Percentiles rank a stretch among this genome's conserved stretches.
phyloP scores from a whole-genome alignment of 2,888 invertebrate genomes.

The Calameuta filiformis region DNA sequence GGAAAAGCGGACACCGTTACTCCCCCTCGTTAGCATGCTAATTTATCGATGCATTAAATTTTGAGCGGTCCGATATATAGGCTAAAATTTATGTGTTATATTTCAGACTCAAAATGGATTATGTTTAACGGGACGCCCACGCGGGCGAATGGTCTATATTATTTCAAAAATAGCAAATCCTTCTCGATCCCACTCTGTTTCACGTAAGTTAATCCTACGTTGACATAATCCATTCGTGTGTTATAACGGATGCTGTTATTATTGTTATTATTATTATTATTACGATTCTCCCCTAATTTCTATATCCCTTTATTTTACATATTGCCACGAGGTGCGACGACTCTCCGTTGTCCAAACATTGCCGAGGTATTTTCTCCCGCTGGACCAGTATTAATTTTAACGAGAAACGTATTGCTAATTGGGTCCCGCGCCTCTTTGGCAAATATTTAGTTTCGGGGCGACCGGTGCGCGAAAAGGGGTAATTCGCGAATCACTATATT shows the following conservation, averaged over 20 bases:
- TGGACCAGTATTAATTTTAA: neutral
- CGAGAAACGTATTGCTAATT: neutral
- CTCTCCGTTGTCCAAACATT: neutral
- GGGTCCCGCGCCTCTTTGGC: neutral
- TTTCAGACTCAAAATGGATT: slow-evolving; percentile 54
- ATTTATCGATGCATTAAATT: slow-evolving; percentile 62
- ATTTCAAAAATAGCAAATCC: neutral
- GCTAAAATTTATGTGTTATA: slow-evolving; percentile 52
- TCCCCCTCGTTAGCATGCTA: slow-evolving; percentile 61
- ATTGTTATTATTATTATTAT: neutral
- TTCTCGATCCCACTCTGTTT: neutral
- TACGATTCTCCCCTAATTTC: neutral
- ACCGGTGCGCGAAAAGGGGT: neutral
- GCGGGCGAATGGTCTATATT: neutral
- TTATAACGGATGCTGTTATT: no score
- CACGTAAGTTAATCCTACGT: neutral
- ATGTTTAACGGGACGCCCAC: slow-evolving; percentile 13
- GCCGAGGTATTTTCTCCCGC: neutral
- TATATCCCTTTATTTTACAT: neutral
- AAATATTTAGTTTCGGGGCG: neutral
- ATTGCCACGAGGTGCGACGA: neutral
- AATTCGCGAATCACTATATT: neutral
- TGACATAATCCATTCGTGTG: neutral
- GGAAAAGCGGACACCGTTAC: slow-evolving; percentile 43
- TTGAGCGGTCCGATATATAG: slow-evolving; percentile 44